Evolutionary conservation across 2,113 vertebrate species (phyloP), one percentile per base, ranked within the genome.

Genomic region (Solea solea): DNA sequence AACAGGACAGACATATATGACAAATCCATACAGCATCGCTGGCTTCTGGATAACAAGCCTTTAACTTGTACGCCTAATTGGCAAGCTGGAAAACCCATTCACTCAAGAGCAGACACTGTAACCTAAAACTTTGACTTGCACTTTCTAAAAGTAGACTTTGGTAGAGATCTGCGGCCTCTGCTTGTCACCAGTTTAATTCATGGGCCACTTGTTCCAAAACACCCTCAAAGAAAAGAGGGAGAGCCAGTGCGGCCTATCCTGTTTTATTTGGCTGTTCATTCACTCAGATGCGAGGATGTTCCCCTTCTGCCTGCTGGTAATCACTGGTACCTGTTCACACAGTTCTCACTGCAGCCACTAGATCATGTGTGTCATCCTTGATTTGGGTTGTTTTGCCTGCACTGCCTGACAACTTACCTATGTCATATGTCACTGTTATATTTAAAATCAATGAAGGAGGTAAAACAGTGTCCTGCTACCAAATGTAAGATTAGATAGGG

Each of bases 81-180:
- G 78, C 81, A 80, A 88, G 86, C 85, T 93, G 89, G 88, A 91
- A 92, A 93, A 92, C 56, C 82, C 88, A 89, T 91, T 89, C 76
- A 85, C 84, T 84, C 58, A 59, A 76, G 80, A 84, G 82, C 88
- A 84, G 77, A 86, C 55, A 25, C 69, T 92, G 93, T 93, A 93
- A 94, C 88, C 69, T 88, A 84, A 93, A 90, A 92, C 93, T 90
- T 92, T 90, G 90, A 93, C 90, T 91, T 93, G 93, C 92, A 92
- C 87, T 93, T 93, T 94, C 93, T 94, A 94, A 94, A 94, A 94
- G 92, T 93, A 94, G 93, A 88, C 86, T 79, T 78, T 66, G 77
- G 76, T 81, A 70, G 81, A 79, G 83, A 84, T 86, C 81, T 65
- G 53, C 25, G 21, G 81, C 87, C 84, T 72, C 66, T 48, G 69